phyloP scores from a whole-genome alignment of 2,888 invertebrate genomes.

The Xanthorhoe spadicearia region DNA sequence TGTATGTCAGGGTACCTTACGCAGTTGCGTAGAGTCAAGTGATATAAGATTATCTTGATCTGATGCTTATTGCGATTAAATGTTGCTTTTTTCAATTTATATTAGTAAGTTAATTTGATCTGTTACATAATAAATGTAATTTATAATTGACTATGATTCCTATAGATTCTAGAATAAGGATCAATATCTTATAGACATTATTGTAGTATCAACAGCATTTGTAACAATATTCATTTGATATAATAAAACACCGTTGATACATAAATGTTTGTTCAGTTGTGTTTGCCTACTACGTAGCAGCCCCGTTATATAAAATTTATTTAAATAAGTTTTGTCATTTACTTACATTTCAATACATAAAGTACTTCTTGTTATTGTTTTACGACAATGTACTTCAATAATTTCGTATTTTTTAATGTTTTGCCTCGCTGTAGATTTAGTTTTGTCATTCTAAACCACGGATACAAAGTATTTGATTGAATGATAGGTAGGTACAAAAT shows the following conservation, averaged over 20 bases:
- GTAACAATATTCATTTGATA: constrained; percentile 31
- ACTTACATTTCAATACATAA: neutral
- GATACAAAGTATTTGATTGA: neutral
- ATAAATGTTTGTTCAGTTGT: constrained; percentile 46
- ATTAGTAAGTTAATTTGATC: constrained; percentile 30
- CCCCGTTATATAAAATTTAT: neutral
- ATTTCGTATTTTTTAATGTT: too few species aligned
- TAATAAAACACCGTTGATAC: constrained; percentile 44
- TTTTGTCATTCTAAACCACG: neutral
- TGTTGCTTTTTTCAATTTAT: constrained; percentile 29
- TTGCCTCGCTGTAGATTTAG: neutral
- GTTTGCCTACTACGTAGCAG: constrained; percentile 16
- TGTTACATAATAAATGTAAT: constrained; percentile 27
- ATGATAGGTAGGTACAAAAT: neutral
- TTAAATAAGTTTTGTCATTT: neutral
- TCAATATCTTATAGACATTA: constrained; percentile 32
- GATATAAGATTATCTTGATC: constrained; percentile 38
- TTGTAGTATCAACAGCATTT: constrained; percentile 29
- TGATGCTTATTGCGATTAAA: constrained; percentile 38
- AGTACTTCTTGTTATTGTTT: neutral
- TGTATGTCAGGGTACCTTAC: constrained; percentile 8
- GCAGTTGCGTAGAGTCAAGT: constrained; percentile 1
- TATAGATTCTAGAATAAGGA: constrained; percentile 34
- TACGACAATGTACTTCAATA: too few species aligned
- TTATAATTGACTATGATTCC: constrained; percentile 33